Evolutionary conservation across 2,888 invertebrate species (phyloP).

Genomic region (Eudasyphora cyanicolor): DNA sequence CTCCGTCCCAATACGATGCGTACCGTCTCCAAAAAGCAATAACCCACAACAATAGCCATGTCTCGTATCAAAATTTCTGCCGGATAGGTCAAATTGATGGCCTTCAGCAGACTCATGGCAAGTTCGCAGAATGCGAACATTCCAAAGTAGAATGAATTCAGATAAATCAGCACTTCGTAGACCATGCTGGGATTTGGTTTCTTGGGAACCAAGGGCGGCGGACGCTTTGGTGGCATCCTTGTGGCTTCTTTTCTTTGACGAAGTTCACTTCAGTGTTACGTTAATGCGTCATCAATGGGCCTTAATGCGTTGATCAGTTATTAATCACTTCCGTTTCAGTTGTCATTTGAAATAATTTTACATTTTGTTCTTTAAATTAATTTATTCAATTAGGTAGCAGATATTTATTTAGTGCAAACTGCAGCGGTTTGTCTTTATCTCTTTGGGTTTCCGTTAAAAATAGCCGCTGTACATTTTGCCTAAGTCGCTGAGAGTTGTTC

Average conservation of each 20-base stretch:
- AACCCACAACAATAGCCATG: slow-evolving; percentile 87
- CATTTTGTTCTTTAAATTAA: slow-evolving; percentile 15
- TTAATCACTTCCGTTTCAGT: background rate
- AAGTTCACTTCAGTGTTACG: slow-evolving; percentile 34
- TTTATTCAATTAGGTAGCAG: slow-evolving; percentile 45
- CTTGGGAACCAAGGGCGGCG: slow-evolving; percentile 73
- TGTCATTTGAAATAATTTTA: slow-evolving; percentile 16
- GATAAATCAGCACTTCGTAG: slow-evolving; percentile 90
- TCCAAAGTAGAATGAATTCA: slow-evolving; percentile 92
- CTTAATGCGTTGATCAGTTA: background rate
- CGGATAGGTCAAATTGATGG: slow-evolving; percentile 89
- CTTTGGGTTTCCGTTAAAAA: slow-evolving; percentile 43
- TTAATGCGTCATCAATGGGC: slow-evolving; percentile 39
- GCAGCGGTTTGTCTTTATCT: background rate
- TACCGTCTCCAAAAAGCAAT: slow-evolving; percentile 89
- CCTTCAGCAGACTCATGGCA: slow-evolving; percentile 89
- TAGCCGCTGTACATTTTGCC: slow-evolving; percentile 40
- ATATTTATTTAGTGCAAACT: slow-evolving; percentile 6
- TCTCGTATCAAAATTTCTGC: slow-evolving; percentile 88
- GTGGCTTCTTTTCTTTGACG: background rate
- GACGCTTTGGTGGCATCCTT: slow-evolving; percentile 73
- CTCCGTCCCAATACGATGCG: slow-evolving; percentile 91
- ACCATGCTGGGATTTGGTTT: slow-evolving; percentile 89
- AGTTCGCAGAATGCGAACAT: slow-evolving; percentile 92
- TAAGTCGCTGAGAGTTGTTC: slow-evolving; percentile 56